Evolutionary conservation across 2,888 invertebrate genomes (phyloP).

Genomic region (Chymomyza caudatula): DNA sequence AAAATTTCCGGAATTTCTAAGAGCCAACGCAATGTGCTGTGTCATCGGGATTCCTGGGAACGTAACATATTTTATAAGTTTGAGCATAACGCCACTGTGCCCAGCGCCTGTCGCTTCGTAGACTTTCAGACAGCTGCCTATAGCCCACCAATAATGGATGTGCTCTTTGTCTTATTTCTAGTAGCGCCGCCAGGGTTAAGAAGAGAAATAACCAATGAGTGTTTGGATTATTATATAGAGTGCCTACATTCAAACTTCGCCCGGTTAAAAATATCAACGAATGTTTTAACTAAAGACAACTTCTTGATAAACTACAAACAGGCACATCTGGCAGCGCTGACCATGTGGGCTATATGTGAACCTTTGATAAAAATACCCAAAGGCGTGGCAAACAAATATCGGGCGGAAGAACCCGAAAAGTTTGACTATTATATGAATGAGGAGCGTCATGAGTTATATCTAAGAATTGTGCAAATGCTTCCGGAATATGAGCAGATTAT

Average conservation of each 20-base stretch:
- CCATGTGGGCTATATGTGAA: conserved; percentile 74
- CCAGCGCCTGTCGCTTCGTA: conserved; percentile 78
- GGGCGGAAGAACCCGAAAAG: conserved; percentile 69
- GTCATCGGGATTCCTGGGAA: conserved; percentile 77
- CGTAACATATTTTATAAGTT: conserved; percentile 75
- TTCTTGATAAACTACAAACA: conserved; percentile 74
- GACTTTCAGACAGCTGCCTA: conserved; percentile 81
- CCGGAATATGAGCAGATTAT: conserved; percentile 69
- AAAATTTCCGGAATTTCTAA: conserved; percentile 3
- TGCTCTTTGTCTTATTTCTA: conserved; percentile 79
- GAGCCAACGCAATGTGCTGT: conserved; percentile 78
- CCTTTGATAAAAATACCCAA: conserved; percentile 76
- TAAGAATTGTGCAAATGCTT: conserved; percentile 73
- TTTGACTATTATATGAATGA: conserved; percentile 76
- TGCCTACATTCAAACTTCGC: conserved; percentile 53
- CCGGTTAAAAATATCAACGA: conserved; percentile 7
- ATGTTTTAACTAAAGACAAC: conserved; percentile 66
- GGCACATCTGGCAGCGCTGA: conserved; percentile 71
- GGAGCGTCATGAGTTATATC: conserved; percentile 76
- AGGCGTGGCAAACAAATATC: conserved; percentile 69
- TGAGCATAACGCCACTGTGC: conserved; percentile 59
- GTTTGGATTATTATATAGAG: conserved; percentile 78
- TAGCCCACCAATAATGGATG: conserved; percentile 80
- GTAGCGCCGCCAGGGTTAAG: conserved; percentile 76
- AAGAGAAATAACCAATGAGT: conserved; percentile 65